These are phyloP conservation scores for Oryzias celebensis DNA, from an alignment of 2,113 vertebrate genomes.

Conservation along the genomic window DNA sequence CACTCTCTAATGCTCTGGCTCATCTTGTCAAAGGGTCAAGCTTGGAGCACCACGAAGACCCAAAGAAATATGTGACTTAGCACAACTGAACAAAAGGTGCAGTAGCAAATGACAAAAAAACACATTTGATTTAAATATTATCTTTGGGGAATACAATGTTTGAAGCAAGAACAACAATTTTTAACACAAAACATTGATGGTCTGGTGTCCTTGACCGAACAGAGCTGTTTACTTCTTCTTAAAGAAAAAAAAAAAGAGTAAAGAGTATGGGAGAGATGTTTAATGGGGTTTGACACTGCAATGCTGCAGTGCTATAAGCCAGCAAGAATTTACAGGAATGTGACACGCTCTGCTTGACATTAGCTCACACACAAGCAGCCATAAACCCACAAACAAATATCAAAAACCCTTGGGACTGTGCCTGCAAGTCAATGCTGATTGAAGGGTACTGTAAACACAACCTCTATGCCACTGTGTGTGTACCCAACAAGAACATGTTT, in stretches of 20 bases:
- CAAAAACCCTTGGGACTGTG: constrained; percentile 20
- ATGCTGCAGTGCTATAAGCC: not conserved
- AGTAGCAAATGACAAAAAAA: not conserved
- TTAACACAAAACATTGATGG: not conserved
- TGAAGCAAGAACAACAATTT: not conserved
- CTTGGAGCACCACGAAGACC: not conserved
- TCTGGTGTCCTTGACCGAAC: not conserved
- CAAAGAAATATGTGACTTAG: too few species aligned
- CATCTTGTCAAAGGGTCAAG: not conserved
- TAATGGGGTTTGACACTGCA: constrained; percentile 10
- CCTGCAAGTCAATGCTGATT: not conserved
- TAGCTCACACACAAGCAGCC: not conserved
- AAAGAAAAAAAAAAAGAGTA: not conserved
- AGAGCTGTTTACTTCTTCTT: not conserved
- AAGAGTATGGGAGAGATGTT: not conserved
- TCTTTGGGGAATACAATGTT: not conserved
- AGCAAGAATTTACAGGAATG: constrained; percentile 25
- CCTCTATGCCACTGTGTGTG: constrained; percentile 16
- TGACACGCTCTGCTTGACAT: constrained; percentile 5
- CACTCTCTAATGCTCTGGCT: not conserved
- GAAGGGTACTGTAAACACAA: constrained; percentile 1
- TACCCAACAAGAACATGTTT: constrained; percentile 19
- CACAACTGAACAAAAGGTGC: not conserved
- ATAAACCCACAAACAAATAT: constrained; percentile 21
- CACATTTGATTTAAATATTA: not conserved